phyloP scores from a whole-genome alignment of 2,113 vertebrate genomes.

The Noturus placidus region DNA sequence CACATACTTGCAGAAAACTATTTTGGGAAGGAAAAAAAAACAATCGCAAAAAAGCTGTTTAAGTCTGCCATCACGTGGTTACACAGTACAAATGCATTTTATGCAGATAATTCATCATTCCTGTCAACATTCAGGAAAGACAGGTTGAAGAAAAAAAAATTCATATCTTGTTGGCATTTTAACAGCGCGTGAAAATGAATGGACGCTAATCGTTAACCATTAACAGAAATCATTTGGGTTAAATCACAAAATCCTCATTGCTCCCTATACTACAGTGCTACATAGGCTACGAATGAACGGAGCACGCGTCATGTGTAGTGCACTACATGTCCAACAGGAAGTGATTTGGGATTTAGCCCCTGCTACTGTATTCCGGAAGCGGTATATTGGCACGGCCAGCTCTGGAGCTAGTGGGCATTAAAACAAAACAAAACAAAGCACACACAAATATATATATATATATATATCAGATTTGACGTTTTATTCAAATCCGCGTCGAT shows the following conservation, averaged over 20 bases:
- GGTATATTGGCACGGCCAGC: constrained; percentile 72
- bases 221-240: neutral
- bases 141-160: neutral
- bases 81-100: neutral
- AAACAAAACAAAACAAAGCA: no score
- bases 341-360: constrained; percentile 11
- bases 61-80: neutral
- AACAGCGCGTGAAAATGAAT: neutral
- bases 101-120: neutral
- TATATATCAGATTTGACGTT: constrained; percentile 64
- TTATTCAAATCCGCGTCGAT: neutral
- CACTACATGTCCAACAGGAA: neutral
- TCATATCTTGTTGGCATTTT: neutral
- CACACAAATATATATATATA: no score
- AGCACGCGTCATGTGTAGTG: neutral
- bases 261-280: neutral
- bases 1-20: no score
- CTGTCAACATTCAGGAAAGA: neutral
- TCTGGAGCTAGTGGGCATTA: constrained; percentile 61
- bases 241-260: neutral
- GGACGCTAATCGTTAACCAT: neutral
- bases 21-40: neutral
- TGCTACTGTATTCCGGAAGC: constrained; percentile 77
- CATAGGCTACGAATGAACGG: neutral
- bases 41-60: neutral